phyloP scores from a whole-genome alignment of 1,140 invertebrate genomes.

The Magallana gigas region DNA sequence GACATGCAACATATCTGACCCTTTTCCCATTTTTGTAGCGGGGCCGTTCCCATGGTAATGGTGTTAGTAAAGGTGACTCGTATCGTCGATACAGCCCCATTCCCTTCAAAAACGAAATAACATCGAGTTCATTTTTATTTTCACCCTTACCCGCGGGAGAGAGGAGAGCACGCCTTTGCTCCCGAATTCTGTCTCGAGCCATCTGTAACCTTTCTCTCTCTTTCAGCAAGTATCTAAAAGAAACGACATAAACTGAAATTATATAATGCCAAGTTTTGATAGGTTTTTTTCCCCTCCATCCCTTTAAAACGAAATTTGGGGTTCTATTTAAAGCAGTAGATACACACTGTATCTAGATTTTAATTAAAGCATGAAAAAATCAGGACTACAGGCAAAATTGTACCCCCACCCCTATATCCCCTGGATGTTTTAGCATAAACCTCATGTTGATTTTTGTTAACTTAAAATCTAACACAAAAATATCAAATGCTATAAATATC shows the following conservation, averaged over 20 bases:
- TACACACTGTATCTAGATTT: too few relatives aligned
- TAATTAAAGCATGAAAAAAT: too few relatives aligned
- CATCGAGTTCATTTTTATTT: slow-evolving; percentile 48
- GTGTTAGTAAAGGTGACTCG: neutral
- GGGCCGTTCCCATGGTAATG: slow-evolving; percentile 11
- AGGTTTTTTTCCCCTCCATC: too few relatives aligned
- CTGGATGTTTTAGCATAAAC: too few relatives aligned
- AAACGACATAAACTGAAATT: neutral
- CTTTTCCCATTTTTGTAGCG: slow-evolving; percentile 37
- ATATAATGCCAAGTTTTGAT: too few relatives aligned
- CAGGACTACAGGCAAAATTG: too few relatives aligned
- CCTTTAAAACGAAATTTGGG: too few relatives aligned
- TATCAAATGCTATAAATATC: too few relatives aligned
- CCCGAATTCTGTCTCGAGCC: slow-evolving; percentile 61
- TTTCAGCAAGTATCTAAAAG: slow-evolving; percentile 59
- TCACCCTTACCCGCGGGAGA: slow-evolving; percentile 62
- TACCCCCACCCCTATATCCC: too few relatives aligned
- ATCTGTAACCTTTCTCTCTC: slow-evolving; percentile 63
- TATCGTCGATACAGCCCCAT: slow-evolving; percentile 56
- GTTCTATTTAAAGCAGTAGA: too few relatives aligned
- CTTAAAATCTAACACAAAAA: too few relatives aligned
- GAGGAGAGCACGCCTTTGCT: slow-evolving; percentile 56
- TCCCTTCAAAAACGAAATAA: slow-evolving; percentile 49
- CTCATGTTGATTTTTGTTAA: too few relatives aligned
- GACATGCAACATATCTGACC: slow-evolving; percentile 23